A percentile compares a stretch with the other conserved stretches of the same genome.
phyloP scores from a whole-genome alignment of 2,113 vertebrate genomes.

The Pionites leucogaster region DNA sequence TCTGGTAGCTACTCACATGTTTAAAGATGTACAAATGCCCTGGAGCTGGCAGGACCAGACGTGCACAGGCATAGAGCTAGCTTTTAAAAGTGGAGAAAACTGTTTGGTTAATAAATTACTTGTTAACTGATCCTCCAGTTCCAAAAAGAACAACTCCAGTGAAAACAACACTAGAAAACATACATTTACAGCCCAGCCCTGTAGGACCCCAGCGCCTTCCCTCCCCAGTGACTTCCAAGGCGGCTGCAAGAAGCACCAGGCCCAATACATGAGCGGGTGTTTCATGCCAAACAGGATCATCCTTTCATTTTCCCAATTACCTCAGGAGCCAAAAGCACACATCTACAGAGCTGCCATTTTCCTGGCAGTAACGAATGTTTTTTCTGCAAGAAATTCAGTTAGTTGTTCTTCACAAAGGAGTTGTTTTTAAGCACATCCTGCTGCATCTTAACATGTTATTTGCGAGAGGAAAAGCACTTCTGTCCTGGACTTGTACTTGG shows the following conservation, averaged over 20 bases:
- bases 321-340: not conserved
- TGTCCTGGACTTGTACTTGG: not conserved
- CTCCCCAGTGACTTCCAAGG: not conserved
- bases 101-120: constrained; percentile 20
- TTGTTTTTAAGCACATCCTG: not conserved
- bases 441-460: fast-evolving
- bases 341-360: not conserved
- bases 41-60: not conserved
- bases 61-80: constrained; percentile 7
- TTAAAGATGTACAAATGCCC: not conserved
- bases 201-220: not conserved
- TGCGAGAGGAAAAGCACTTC: not conserved
- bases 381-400: not conserved
- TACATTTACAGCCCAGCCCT: not conserved
- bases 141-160: not conserved
- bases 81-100: not conserved
- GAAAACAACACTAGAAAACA: not conserved
- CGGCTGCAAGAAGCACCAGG: not conserved
- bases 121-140: not conserved
- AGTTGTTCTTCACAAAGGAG: not conserved
- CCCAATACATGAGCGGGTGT: fast-evolving
- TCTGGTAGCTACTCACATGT: not conserved
- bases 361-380: not conserved
- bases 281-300: not conserved
- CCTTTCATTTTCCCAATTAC: not conserved